Base-by-base conservation (phyloP, 2,797 vertebrate genomes). In the Clarias laeviceps region DNA sequence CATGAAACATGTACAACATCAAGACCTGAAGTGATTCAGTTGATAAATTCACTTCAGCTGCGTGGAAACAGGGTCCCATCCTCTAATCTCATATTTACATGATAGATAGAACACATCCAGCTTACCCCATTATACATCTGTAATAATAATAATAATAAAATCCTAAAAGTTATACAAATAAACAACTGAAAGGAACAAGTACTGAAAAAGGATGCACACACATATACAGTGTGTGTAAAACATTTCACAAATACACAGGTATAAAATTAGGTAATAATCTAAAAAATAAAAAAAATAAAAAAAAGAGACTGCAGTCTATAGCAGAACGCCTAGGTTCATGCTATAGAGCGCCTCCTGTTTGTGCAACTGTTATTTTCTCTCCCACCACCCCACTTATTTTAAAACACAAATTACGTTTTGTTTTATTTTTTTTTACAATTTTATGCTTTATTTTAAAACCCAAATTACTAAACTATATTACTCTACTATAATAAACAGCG, bases 31-130 rank as follows among this genome's bases (percentile, higher is more conserved):
- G 2, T 9, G 77, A 24, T 17, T 18, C 32, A 40, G 32, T 0
- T 27, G 77, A 78, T 34, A 32, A 79, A 79, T 27, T 6, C 22
- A n/a, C 77, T 62, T 79, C 22, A 79, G 34, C 57, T 61, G 76
- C 1, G 14, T 62, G 34, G 59, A 78, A 40, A 62, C 57, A 37
- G 12, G 5, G 0, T 37, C 12, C 2, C 11, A 7, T 34, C 59
- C 14, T n/a, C 24, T 40, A 40, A 22, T 17, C 2, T 29, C 57
- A 34, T 24, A 59, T 34, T 62, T 62, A 62, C 50, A 37, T 14
- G 18, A 57, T 5, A 37, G 18, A 77, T 6, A 59, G 1, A 3
- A 12, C 4, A 37, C 27, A 12, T 14, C 2, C 22, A 61, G 7
- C 18, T 34, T 59, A 59, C 54, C 54, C 32, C 9, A 1, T 56